Percentiles rank a stretch among this genome's conserved stretches.
These are phyloP conservation scores for Trididemnum miniatum DNA, from an alignment of 23 tunicate genomes.

Conservation along the genomic window DNA sequence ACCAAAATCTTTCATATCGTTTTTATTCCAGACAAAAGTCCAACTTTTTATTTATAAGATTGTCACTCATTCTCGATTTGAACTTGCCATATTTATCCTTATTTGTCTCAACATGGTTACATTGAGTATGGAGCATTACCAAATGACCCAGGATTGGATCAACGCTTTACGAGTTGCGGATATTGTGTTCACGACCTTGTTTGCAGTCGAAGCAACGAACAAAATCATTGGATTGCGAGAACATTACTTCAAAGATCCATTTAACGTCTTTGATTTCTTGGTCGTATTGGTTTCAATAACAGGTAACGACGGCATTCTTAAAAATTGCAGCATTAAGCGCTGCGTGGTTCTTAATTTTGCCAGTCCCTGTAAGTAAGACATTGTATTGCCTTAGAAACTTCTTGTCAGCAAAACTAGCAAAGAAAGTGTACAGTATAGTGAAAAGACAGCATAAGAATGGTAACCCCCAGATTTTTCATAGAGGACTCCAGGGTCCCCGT, in stretches of 20 bases:
- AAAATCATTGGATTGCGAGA: slow-evolving; percentile 72
- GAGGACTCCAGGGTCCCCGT: no score
- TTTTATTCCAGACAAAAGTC: slow-evolving; percentile 45
- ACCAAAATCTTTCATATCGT: not conserved
- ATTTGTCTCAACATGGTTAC: slow-evolving; percentile 91
- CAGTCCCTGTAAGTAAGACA: no score
- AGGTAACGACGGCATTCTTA: no score
- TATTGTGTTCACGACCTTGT: slow-evolving; percentile 71
- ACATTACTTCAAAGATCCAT: slow-evolving; percentile 80
- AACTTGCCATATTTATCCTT: slow-evolving; percentile 68
- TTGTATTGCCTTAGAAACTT: no score
- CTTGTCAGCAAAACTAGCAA: no score
- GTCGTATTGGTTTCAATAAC: slow-evolving; percentile 70
- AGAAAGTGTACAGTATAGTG: no score
- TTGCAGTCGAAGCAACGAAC: slow-evolving; percentile 54
- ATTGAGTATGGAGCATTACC: slow-evolving; percentile 86
- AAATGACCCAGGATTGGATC: slow-evolving; percentile 64
- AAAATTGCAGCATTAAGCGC: no score
- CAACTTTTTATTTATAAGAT: slow-evolving; percentile 59
- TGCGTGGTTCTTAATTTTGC: no score
- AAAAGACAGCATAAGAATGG: no score
- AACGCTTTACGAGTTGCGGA: slow-evolving; percentile 54
- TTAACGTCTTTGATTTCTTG: slow-evolving; percentile 84
- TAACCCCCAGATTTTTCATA: no score
- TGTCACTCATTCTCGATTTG: slow-evolving; percentile 83